Evolutionary conservation across 2,888 invertebrate species (phyloP), one percentile per base, ranked within the genome.

Genomic region (Glaucopsyche alexis): DNA sequence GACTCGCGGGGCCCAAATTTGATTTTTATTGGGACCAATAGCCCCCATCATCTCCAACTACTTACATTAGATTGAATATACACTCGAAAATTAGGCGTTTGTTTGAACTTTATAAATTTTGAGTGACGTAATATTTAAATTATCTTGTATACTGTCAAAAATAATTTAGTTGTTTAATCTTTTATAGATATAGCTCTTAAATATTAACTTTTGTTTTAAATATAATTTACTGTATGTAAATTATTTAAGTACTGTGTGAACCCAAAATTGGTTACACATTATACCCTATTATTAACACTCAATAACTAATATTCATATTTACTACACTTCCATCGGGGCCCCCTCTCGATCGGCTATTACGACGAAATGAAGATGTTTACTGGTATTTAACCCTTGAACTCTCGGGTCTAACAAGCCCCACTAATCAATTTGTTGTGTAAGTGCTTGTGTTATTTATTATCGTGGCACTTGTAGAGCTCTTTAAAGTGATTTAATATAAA

Each of bases 1-100:
- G 74, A 74, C 74, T 55, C 77, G 75, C 64, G 77, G 74, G 77
- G 77, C 76, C 79, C 81, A 87, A 91, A 91, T 91, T 87, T 88
- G 89, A 88, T 87, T 91, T 91, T 90, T 86, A 91, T 90, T 90
- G 83, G 83, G 78, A 78, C 79, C 86, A 88, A 90, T 89, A 83
- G 88, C 90, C 91, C 91, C 88, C 86, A 89, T 90, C 82, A 77
- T 77, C 75, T 76, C 80, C 81, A 85, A 88, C 83, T 85, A 85
- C 84, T 80, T 29, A 29, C 29, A 29, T 83, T 84, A 83, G 82
- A 88, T 87, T 87, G 85, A 83, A 81, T 81, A 81, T 82, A 81
- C 77, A 74, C 73, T 76, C 67, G 52, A 76, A 73, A 72, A 77
- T 74, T 74, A 76, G 73, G 72, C 74, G 75, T 75, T 74, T 76